Conservation (phyloP, 2,113 vertebrate species). For the Zapus hudsonius region DNA sequence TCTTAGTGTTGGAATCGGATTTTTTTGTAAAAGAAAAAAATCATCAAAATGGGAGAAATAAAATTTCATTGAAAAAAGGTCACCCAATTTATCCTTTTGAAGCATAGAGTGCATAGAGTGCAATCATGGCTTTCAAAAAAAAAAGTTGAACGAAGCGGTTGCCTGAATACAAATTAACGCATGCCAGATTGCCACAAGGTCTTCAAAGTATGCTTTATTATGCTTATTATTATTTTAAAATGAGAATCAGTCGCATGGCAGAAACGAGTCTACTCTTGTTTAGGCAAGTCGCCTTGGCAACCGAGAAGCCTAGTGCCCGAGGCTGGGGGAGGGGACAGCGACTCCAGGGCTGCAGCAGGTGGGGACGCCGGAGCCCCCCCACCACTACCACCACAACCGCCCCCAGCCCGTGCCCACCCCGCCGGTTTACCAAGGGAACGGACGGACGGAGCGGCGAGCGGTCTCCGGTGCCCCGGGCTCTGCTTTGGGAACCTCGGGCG, state of each 20-base stretch:
- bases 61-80: conserved; percentile 55
- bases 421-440: no score
- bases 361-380: no score
- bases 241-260: conserved; percentile 54
- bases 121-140: conserved; percentile 50
- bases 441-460: no score
- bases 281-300: conserved; percentile 77
- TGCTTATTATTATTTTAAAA: no score
- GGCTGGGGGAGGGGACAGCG: conserved; percentile 28
- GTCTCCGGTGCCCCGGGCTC: no score
- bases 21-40: conserved; percentile 51
- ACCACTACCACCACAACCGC: no score
- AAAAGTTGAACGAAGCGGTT: conserved; percentile 72
- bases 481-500: no score
- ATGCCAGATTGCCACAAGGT: conserved; percentile 38
- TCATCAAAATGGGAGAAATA: conserved; percentile 47
- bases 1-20: conserved; percentile 43
- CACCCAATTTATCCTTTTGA: conserved; percentile 38
- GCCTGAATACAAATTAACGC: conserved; percentile 56
- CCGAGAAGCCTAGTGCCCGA: conserved; percentile 55
- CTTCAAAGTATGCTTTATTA: conserved; percentile 36
- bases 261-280: conserved; percentile 68
- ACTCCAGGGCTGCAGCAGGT: conserved; percentile 63
- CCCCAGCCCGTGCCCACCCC: no score
- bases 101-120: background rate